Evolutionary conservation across 2,113 vertebrate species (phyloP).

Genomic region (Mobula birostris): DNA sequence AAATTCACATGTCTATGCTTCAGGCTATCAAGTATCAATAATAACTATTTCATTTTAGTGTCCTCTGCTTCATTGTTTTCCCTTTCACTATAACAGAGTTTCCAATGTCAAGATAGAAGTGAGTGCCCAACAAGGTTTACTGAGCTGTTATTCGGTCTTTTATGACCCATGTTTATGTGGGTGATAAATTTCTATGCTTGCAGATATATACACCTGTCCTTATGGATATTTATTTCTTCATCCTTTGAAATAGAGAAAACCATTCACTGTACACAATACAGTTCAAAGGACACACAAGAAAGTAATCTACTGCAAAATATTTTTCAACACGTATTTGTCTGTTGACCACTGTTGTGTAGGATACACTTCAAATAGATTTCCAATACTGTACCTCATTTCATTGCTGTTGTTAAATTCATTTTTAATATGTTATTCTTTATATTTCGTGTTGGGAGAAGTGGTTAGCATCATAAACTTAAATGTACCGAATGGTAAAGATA

Average conservation of each 20-base stretch:
- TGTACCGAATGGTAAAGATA: neutral
- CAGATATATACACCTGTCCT: neutral
- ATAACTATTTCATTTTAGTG: neutral
- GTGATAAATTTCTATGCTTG: conserved; percentile 50
- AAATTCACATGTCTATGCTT: neutral
- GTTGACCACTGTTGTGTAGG: neutral
- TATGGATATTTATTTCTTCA: conserved; percentile 22
- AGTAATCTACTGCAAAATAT: neutral
- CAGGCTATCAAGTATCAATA: neutral
- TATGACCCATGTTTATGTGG: conserved; percentile 52
- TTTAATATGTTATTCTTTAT: neutral
- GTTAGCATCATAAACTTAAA: neutral
- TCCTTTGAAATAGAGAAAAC: neutral
- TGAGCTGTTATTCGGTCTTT: conserved; percentile 63
- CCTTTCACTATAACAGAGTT: conserved; percentile 13
- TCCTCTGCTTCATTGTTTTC: conserved; percentile 4
- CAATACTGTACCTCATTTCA: neutral
- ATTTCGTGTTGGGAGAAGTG: neutral
- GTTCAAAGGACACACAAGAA: neutral
- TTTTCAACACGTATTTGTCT: neutral
- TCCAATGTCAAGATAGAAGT: conserved; percentile 6
- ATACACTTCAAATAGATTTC: neutral
- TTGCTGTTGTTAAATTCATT: neutral
- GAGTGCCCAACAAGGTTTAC: conserved; percentile 58
- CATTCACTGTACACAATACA: neutral